Evolutionary conservation across 2,113 vertebrate genomes (phyloP), one percentile per base, ranked within the genome.

Genomic region (Pseudorasbora parva): DNA sequence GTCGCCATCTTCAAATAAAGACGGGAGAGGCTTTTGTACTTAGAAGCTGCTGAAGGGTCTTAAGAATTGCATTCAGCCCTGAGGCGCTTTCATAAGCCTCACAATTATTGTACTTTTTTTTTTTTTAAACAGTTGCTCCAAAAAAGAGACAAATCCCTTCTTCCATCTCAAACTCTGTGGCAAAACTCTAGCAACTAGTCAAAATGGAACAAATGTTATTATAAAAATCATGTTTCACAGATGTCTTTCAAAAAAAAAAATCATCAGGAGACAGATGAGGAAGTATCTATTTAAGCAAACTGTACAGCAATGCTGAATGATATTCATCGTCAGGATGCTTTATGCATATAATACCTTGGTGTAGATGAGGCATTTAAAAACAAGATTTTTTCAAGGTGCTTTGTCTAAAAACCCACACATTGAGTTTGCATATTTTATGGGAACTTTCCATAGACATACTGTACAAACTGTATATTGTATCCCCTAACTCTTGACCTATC

Each of bases 21-120:
- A 25, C 37, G 30, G 45, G 49, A 54, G 49, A 75, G 2, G 23
- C 47, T 49, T 75, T 25, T 30, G 14, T 54, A 19, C 47, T 75
- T 51, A 51, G 27, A 17, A 57, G 60, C 60, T 71, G 49, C 11
- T 71, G 51, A 54, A 81, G n/a, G 79, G 30, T 23, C 37, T 69
- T 81, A 71, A 21, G 30, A 69, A 71, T 54, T 21, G 21, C 43
- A 33, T 54, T 49, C 25, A 81, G 64, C 23, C 21, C 41, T 21
- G 7, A 79, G 14, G 19, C 11, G 1, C 59, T 68, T 80, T 80
- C 25, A 66, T 66, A 80, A 66, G 43, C 43, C 5, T 80, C 41
- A 81, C 30, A 71, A 14, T 23, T 23, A 54, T 54, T 9, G 2
- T 27, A 6, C 3, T 5, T 51, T 27, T 77, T 30, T 30, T 30